Evolutionary conservation across 2,888 invertebrate species (phyloP), one percentile per base, ranked within the genome.

Genomic region (Drepanosiphum platanoidis): DNA sequence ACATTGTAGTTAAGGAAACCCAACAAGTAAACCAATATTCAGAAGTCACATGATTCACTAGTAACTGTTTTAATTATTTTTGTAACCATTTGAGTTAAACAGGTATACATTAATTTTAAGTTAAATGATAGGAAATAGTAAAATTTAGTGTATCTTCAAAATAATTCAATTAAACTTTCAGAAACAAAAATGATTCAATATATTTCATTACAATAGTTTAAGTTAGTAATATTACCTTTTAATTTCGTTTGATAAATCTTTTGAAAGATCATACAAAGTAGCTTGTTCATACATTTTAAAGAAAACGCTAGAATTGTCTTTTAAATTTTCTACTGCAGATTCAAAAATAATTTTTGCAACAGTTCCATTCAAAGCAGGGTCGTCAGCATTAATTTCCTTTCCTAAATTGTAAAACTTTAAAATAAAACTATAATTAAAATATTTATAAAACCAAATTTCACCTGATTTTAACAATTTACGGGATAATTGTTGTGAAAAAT

Each of bases 341-440:
- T 75, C 22, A 75, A 77, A 84, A 75, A 84, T 39, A 7, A 68
- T 22, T 68, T 36, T 46, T 15, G 84, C 84, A 36, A 84, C 32
- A 52, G 66, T 30, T 68, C 84, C 84, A 39, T 84, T 52, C 36
- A 84, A 77, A 30, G 52, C 66, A 27, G 84, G 75, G 68, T 84
- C 84, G 15, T 84, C 11, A n/a, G 3, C 1, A 8, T 36, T 66
- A 1, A 36, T 52, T 15, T 75, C 75, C 15, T 77, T 46, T 52
- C 34, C 84, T 84, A 39, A 8, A 83, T 46, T 46, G 1, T n/a
- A n/a, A n/a, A n/a, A n/a, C n/a, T n/a, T n/a, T n/a, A 80, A 81
- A 74, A 72, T 18, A 32, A 46, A 66, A 42, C 18, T 71, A 71
- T 71, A 42, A 42, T 15, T 13, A 1, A 3, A 42, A n/a, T n/a